Percentiles rank a stretch among this genome's conserved stretches.
Evolutionary conservation across 2,888 invertebrate genomes (phyloP).

Genomic region (Neoascia interrupta): DNA sequence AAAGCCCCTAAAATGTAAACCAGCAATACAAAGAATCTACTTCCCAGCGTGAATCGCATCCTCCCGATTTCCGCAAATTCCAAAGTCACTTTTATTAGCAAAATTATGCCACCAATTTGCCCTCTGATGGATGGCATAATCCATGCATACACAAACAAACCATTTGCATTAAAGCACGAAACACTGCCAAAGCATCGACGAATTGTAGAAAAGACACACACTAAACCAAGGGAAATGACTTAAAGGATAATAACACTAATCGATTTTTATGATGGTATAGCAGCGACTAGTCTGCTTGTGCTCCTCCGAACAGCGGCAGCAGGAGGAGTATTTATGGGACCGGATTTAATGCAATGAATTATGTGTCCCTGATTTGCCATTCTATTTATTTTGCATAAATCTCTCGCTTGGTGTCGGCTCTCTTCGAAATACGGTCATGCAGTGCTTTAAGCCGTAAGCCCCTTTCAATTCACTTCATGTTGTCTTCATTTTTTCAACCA

Average conservation of each 20-base stretch:
- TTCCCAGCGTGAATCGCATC: no score
- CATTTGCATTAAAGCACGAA: slow-evolving; percentile 28
- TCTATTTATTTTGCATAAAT: slow-evolving; percentile 68
- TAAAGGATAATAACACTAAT: slow-evolving; percentile 72
- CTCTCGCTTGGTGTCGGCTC: no score
- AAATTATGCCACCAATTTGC: slow-evolving; percentile 59
- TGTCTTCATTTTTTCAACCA: slow-evolving; percentile 8
- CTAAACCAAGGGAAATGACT: slow-evolving; percentile 58
- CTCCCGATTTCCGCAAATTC: slow-evolving; percentile 12
- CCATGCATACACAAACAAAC: slow-evolving; percentile 42
- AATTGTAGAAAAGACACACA: not conserved
- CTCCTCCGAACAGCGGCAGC: no score
- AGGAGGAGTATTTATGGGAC: slow-evolving; percentile 73
- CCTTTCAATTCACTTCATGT: slow-evolving; percentile 27
- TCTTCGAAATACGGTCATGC: no score
- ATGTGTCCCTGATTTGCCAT: slow-evolving; percentile 72
- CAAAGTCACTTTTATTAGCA: slow-evolving; percentile 51
- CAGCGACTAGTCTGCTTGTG: slow-evolving; percentile 63
- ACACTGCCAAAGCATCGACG: not conserved
- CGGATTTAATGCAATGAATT: slow-evolving; percentile 75
- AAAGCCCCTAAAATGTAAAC: no score
- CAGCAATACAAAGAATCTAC: no score
- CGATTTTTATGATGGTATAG: slow-evolving; percentile 73
- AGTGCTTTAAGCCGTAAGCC: slow-evolving; percentile 25
- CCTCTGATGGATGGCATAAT: slow-evolving; percentile 51